These are phyloP conservation scores for Anadara kagoshimensis DNA, from an alignment of 1,140 invertebrate genomes.

Conservation along the genomic window DNA sequence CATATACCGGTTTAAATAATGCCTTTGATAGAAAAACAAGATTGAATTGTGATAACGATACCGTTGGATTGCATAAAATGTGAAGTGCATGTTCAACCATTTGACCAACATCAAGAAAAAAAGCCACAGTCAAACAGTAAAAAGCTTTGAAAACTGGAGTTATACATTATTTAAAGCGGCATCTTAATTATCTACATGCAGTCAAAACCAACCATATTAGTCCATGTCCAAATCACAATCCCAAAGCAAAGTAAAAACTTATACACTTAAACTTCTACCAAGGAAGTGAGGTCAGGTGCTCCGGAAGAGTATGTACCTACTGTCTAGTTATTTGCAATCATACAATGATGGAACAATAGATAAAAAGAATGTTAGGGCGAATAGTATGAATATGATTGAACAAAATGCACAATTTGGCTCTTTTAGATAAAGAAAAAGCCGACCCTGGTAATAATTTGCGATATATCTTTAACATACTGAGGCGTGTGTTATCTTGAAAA, in stretches of 20 bases:
- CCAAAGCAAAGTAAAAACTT: too few species aligned
- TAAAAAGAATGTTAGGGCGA: not conserved
- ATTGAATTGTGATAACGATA: not conserved
- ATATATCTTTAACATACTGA: not conserved
- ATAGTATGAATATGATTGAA: not conserved
- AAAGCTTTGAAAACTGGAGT: not conserved
- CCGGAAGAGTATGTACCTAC: too few species aligned
- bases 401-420: too few species aligned
- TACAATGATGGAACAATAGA: not conserved
- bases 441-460: too few species aligned
- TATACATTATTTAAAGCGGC: not conserved
- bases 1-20: not conserved
- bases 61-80: not conserved
- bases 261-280: too few species aligned
- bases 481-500: not conserved
- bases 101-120: not conserved
- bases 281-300: too few species aligned
- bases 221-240: too few species aligned
- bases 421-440: too few species aligned
- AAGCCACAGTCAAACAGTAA: not conserved
- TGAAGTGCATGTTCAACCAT: not conserved
- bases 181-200: not conserved
- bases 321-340: not conserved
- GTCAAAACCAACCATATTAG: not conserved
- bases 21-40: not conserved